Evolutionary conservation across 2,888 invertebrate species (phyloP).

Genomic region (Chrysina gloriosa): DNA sequence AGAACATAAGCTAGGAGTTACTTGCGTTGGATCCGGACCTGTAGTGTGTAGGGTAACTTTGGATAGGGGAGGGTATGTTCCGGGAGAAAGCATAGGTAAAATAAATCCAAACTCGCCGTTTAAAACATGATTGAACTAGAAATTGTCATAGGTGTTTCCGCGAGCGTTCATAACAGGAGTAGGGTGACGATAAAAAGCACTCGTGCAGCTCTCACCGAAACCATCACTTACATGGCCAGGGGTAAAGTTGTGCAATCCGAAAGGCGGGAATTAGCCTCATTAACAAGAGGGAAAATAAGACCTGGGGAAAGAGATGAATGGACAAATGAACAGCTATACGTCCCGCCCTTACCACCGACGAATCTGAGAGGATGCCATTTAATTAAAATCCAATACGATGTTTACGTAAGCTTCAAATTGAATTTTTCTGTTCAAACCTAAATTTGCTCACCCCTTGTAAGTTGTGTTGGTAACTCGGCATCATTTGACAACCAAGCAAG

Average conservation of each 20-base stretch:
- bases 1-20: constrained; percentile 89
- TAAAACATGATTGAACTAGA: not conserved
- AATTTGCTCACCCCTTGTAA: no score
- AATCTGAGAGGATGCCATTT: constrained; percentile 94
- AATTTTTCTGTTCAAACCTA: not conserved
- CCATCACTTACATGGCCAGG: constrained; percentile 88
- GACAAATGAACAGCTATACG: constrained; percentile 89
- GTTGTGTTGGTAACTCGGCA: not conserved
- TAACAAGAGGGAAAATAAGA: constrained; percentile 83
- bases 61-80: constrained; percentile 94
- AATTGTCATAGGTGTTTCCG: constrained; percentile 70
- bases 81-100: constrained; percentile 88
- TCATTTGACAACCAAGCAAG: no score
- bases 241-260: constrained; percentile 90
- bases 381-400: constrained; percentile 92
- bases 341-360: constrained; percentile 94
- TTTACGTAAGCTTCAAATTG: constrained; percentile 77
- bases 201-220: constrained; percentile 87
- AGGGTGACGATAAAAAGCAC: constrained; percentile 87
- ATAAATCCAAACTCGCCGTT: not conserved
- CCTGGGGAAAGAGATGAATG: constrained; percentile 86
- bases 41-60: constrained; percentile 87
- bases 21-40: constrained; percentile 88
- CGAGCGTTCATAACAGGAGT: constrained; percentile 86
- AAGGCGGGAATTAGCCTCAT: constrained; percentile 83